These are phyloP conservation scores for Prenolepis imparis DNA, from an alignment of 2,888 invertebrate genomes.

Conservation along the genomic window DNA sequence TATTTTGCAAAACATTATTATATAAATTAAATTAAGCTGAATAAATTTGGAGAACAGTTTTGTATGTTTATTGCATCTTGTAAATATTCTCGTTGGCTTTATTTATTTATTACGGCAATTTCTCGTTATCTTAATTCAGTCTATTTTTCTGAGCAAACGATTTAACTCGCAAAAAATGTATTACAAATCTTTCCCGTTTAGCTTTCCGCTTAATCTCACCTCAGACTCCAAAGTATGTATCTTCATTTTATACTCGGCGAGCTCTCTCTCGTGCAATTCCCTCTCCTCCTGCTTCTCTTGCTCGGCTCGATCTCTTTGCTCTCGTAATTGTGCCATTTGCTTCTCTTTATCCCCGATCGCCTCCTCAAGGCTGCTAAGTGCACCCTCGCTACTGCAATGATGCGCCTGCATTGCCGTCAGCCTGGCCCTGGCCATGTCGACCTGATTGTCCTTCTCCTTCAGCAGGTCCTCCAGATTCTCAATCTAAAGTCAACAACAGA, in stretches of 20 bases:
- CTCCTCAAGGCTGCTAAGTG: conserved; percentile 96
- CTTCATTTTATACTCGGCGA: conserved; percentile 98
- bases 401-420: conserved; percentile 97
- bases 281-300: conserved; percentile 98
- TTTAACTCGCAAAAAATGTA: not conserved
- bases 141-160: not conserved
- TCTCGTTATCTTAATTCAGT: not conserved
- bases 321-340: conserved; percentile 97
- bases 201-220: conserved; percentile 75
- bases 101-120: not conserved
- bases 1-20: not conserved
- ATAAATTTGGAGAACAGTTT: not conserved
- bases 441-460: conserved; percentile 99
- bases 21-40: conserved; percentile 1
- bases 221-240: conserved; percentile 96
- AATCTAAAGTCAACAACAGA: conserved; percentile 88
- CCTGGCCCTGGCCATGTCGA: conserved; percentile 97
- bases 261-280: conserved; percentile 96
- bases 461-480: conserved; percentile 98
- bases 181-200: not conserved
- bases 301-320: conserved; percentile 98
- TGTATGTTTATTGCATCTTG: not conserved
- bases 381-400: conserved; percentile 97
- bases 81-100: not conserved
- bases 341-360: conserved; percentile 98